These are phyloP conservation scores for Dreissena rostriformis DNA, from an alignment of 1,140 invertebrate genomes.

Conservation along the genomic window DNA sequence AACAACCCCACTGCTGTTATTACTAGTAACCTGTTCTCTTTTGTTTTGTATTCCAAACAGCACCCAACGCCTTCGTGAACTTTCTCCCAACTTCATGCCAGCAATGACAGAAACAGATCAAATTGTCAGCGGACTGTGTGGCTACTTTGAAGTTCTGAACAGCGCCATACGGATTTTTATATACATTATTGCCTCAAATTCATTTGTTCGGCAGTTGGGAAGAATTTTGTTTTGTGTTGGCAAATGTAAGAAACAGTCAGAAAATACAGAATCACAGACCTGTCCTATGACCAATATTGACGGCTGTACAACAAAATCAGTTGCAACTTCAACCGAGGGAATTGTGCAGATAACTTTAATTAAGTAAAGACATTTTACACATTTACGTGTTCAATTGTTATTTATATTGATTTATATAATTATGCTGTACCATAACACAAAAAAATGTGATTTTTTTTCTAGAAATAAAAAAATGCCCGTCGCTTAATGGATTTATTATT, in stretches of 20 bases:
- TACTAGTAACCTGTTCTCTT: conserved; percentile 16
- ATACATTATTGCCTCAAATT: conserved; percentile 38
- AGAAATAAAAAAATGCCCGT: too few species aligned
- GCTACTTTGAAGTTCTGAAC: conserved; percentile 49
- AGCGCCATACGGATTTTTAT: conserved; percentile 46
- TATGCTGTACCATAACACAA: too few species aligned
- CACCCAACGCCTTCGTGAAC: not conserved
- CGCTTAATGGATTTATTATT: too few species aligned
- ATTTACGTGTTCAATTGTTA: too few species aligned
- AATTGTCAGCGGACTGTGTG: conserved; percentile 21
- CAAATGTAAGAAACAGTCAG: not conserved
- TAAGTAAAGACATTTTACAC: too few species aligned
- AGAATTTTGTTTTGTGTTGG: not conserved
- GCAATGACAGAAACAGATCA: conserved; percentile 6
- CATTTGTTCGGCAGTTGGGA: conserved; percentile 27
- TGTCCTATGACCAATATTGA: not conserved
- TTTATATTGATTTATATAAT: too few species aligned
- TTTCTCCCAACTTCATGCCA: not conserved
- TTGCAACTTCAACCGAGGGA: conserved; percentile 2
- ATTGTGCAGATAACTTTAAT: not conserved
- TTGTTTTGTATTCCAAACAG: conserved; percentile 43
- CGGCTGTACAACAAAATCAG: not conserved
- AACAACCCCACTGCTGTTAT: conserved; percentile 47
- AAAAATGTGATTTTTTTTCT: too few species aligned
- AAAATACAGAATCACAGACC: not conserved